These are phyloP conservation scores for Ochropleura leucogaster DNA, from an alignment of 2,888 invertebrate genomes.

Conservation along the genomic window DNA sequence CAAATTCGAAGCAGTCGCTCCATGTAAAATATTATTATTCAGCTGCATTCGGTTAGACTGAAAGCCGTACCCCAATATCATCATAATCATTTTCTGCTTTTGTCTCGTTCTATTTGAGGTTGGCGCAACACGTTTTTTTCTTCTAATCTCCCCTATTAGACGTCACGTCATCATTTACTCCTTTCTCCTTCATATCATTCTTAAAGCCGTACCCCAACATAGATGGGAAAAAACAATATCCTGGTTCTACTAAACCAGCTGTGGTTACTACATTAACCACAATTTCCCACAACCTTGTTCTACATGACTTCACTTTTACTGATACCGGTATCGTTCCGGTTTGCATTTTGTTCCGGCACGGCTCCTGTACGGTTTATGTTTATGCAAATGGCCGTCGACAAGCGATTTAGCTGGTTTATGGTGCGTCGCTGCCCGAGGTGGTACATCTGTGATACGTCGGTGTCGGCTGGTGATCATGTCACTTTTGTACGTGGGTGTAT, in stretches of 20 bases:
- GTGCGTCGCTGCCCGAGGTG: slow-evolving; percentile 70
- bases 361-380: slow-evolving; percentile 71
- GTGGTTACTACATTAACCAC: not conserved
- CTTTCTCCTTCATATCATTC: too few species aligned
- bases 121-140: too few species aligned
- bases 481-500: not conserved
- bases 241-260: not conserved
- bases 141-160: too few species aligned
- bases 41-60: too few species aligned
- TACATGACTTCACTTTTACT: slow-evolving; percentile 59
- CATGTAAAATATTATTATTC: too few species aligned
- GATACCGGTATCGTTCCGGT: slow-evolving; percentile 68
- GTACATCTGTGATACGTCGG: slow-evolving; percentile 70
- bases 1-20: too few species aligned
- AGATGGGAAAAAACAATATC: too few species aligned
- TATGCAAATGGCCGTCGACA: slow-evolving; percentile 79
- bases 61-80: too few species aligned
- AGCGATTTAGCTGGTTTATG: slow-evolving; percentile 82
- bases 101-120: too few species aligned
- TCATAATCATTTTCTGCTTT: too few species aligned
- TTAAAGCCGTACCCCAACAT: too few species aligned
- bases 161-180: too few species aligned
- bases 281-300: not conserved
- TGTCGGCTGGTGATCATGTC: slow-evolving; percentile 11
- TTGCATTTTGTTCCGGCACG: slow-evolving; percentile 56